These are phyloP conservation scores for Spialia ferax DNA, from an alignment of 2,888 invertebrate genomes.

Conservation along the genomic window DNA sequence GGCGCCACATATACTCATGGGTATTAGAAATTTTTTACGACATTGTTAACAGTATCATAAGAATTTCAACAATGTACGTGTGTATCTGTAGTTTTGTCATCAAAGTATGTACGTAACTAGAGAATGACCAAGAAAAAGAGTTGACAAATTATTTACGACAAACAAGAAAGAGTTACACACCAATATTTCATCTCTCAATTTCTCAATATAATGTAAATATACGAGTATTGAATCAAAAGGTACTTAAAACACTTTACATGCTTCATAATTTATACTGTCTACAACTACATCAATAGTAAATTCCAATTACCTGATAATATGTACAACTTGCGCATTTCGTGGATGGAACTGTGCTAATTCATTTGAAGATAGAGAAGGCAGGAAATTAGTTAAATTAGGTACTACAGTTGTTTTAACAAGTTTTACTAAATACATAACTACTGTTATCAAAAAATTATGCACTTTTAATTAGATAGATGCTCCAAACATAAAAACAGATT, in stretches of 20 bases:
- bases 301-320: too few species aligned
- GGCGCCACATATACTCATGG: slow-evolving; percentile 34
- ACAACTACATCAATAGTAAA: too few species aligned
- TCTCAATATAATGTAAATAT: too few species aligned
- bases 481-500: slow-evolving; percentile 4
- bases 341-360: background rate
- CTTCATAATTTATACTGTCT: too few species aligned
- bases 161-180: background rate
- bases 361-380: background rate
- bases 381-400: background rate
- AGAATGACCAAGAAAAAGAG: background rate
- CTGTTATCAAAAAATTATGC: slow-evolving; percentile 2
- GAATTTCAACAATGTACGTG: background rate
- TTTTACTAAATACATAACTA: background rate
- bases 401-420: background rate
- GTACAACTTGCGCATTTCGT: too few species aligned
- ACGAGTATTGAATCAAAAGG: background rate
- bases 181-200: background rate
- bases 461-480: slow-evolving; percentile 14
- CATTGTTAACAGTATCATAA: background rate
- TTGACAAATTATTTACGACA: background rate
- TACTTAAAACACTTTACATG: too few species aligned
- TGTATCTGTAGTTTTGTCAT: too few species aligned
- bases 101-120: too few species aligned
- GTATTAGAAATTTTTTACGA: slow-evolving; percentile 5